Base-by-base conservation (phyloP, 2,888 invertebrate species). In the Eumerus sabulonum region DNA sequence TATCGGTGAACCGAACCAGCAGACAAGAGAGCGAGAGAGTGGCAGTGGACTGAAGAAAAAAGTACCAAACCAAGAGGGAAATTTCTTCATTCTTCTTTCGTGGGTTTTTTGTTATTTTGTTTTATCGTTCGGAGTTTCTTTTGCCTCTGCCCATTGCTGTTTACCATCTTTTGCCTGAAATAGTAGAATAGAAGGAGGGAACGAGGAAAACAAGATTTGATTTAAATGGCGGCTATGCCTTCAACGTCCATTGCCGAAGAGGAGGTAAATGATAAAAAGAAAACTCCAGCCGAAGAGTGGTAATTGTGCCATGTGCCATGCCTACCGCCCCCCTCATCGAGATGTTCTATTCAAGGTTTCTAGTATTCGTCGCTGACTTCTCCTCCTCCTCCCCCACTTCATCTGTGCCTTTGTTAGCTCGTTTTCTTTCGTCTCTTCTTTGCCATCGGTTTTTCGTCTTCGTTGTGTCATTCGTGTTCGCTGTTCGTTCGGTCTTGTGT, bases 191-290 rank as follows among this genome's bases (percentile, higher is more conserved):
- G 51, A 51, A 67, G 56, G 40, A 40, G 27, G 2, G 48, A 14
- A n/a, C n/a, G 38, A 60, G 60, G 9, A 62, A 19, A 35, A 50
- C 51, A 57, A 27, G 60, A 18, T n/a, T 50, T 16, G 38, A 48
- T 59, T 72, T 48, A 67, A 72, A 77, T 77, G 77, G 77, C 73
- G 48, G 63, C 73, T 27, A 27, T 27, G 47, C 63, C 68, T 67
- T 79, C 79, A n/a, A 74, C 64, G 68, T 79, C 79, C 54, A 79
- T 68, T 38, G 70, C 68, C 50, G 79, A 74, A 68, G 79, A 79
- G 48, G 79, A 70, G 73, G 79, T 73, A 77, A 79, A 27, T 27
- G 27, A 18, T 1, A 53, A 60, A 56, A 17, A 56, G 35, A 56
- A 66, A 56, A 47, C 27, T 27, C 27, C 27, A 57, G 16, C 50